Base-by-base conservation (phyloP, 1,140 invertebrate species). In the Thalassaphorura encarpata region DNA sequence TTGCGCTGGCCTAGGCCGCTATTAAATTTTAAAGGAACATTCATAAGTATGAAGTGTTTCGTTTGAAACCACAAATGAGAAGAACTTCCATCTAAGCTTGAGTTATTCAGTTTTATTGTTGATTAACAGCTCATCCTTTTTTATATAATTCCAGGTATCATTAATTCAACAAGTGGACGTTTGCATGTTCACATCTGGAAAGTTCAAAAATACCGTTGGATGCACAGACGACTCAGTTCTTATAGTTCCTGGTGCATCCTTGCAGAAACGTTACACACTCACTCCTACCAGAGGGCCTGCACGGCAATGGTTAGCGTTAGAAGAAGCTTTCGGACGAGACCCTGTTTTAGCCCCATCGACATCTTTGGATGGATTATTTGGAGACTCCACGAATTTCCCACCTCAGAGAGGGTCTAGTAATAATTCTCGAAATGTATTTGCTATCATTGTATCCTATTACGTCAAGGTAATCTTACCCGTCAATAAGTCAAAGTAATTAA, bases 121-220 rank as follows among this genome's bases (percentile, higher is more conserved):
- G 46, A 50, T 33, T 48, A n/a, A n/a, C n/a, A n/a, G n/a, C n/a
- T n/a, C n/a, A n/a, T 29, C 33, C 33, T 11, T 11, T 36, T 39
- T 28, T 52, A 6, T 39, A 15, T 39, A 3, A 18, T 70, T 70
- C 0, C 70, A 89, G 88, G 79, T 85, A 16, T 78, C 87, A 60
- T 83, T 96, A 40, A 83, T 95, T 3, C 95, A 99, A 74, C 88
- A 95, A 72, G 94, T 97, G 3, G 95, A 98, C 69, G 96, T 99
- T 0, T 97, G 94, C 72, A 93, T 99, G 81, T 99, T 98, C 73
- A 95, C 91, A 52, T 97, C 95, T 64, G 95, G 95, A 0, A 96
- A 96, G 73, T 99, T 99, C 74, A 98, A 98, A 73, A 98, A 97
- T 71, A 83, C 93, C 1, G 94, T 99, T 0, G 94, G 94, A 1